Conservation (phyloP, 2,888 invertebrate genomes). For the Rhabditophanes sp. region DNA sequence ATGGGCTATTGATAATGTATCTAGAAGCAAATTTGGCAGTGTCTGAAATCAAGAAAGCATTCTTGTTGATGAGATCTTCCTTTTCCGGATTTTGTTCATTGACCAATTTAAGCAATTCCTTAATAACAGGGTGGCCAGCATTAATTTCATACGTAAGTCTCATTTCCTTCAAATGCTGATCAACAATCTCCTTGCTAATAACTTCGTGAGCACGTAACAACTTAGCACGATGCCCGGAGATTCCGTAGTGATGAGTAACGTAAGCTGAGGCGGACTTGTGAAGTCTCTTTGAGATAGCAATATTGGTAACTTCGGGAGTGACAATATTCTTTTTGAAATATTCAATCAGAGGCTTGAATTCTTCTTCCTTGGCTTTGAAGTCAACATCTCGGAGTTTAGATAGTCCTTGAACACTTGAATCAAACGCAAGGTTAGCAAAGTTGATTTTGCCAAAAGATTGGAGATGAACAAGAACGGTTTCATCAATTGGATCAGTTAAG, state of each 20-base stretch:
- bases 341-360: conserved; percentile 69
- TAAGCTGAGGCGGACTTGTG: conserved; percentile 83
- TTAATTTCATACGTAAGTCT: conserved; percentile 89
- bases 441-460: conserved; percentile 96
- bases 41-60: too few relatives aligned
- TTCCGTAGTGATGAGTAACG: conserved; percentile 86
- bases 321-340: conserved; percentile 68
- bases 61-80: too few relatives aligned
- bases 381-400: conserved; percentile 35
- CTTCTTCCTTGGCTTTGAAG: conserved; percentile 52
- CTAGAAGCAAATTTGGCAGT: too few relatives aligned
- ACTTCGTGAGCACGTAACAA: too few relatives aligned
- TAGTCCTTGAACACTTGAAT: too few relatives aligned
- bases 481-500: conserved; percentile 88
- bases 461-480: conserved; percentile 82
- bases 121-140: conserved; percentile 84
- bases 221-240: conserved; percentile 98
- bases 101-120: conserved; percentile 73
- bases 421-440: conserved; percentile 98
- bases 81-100: too few relatives aligned
- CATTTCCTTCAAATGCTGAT: too few relatives aligned
- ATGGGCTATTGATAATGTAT: too few relatives aligned
- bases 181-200: too few relatives aligned
- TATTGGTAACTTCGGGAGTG: conserved; percentile 54
- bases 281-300: conserved; percentile 68